Base-by-base conservation (phyloP, 2,797 vertebrate species). In the Coranthus polyacanthus region DNA sequence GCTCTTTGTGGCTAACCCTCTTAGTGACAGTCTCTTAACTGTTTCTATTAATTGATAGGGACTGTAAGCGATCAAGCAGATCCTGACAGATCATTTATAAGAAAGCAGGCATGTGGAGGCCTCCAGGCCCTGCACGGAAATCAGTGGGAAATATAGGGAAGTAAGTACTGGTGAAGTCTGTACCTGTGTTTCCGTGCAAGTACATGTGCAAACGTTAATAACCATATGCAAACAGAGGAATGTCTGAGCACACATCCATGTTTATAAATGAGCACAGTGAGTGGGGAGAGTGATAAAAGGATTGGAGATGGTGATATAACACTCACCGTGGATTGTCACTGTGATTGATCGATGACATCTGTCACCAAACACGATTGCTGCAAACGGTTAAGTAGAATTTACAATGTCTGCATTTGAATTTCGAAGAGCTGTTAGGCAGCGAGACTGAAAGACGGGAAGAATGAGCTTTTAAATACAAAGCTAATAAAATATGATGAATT, bases 11-110 rank as follows among this genome's bases (percentile, higher is more conserved):
- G 81, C 77, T 72, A 56, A 79, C 69, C 69, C 46, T 57, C 62
- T 82, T 69, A 78, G 79, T 72, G 74, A 82, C 75, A 72, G 57
- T 72, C 60, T 81, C 78, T 68, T 75, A 83, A 87, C 75, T 45
- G 59, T 74, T 75, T 73, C 78, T 77, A 68, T 85, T 86, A 84
- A 84, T 84, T 87, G 80, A 82, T 86, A 51, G 47, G 20, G 71
- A 78, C 68, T 72, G 54, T 38, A 79, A 76, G 46, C n/a, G 38
- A 68, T 55, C 66, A 59, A 61, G 67, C 49, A 56, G 41, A 68
- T 52, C 47, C 53, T 52, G 69, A 71, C 49, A 74, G 34, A 72
- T 16, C 22, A 38, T 32, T 42, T 44, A 21, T 12, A 26, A 37
- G 46, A 62, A 52, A 51, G 51, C 49, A 61, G 45, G 45, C 59